Evolutionary conservation across 2,888 invertebrate genomes (phyloP).

Genomic region (Poecilus cupreus): DNA sequence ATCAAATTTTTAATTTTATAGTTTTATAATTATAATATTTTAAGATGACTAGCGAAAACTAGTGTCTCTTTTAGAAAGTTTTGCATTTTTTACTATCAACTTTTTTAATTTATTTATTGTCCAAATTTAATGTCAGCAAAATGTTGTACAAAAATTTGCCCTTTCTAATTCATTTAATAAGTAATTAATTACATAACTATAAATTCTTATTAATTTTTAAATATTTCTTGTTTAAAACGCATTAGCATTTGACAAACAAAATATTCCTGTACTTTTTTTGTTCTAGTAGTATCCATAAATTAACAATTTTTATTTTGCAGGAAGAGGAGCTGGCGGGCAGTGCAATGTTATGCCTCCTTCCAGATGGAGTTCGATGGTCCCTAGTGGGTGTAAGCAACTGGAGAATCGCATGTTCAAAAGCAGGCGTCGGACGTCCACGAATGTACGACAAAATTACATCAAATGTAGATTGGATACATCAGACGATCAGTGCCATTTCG

Average conservation of each 20-base stretch:
- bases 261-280: too few species aligned
- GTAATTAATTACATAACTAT: too few species aligned
- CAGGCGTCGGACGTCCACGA: constrained; percentile 85
- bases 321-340: constrained; percentile 93
- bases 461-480: constrained; percentile 89
- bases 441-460: constrained; percentile 89
- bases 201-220: too few species aligned
- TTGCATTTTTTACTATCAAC: too few species aligned
- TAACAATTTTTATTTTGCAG: constrained; percentile 70
- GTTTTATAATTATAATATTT: not conserved
- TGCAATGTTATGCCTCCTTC: constrained; percentile 87
- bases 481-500: constrained; percentile 78
- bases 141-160: too few species aligned
- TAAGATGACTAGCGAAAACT: not conserved
- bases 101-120: too few species aligned
- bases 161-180: too few species aligned
- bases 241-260: too few species aligned
- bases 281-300: too few species aligned
- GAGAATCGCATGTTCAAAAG: constrained; percentile 89
- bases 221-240: too few species aligned
- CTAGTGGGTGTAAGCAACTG: constrained; percentile 88
- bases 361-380: constrained; percentile 84
- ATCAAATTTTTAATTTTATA: not conserved
- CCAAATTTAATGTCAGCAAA: too few species aligned
- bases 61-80: too few species aligned